Percentiles rank a stretch among this genome's conserved stretches.
Evolutionary conservation across 2,888 invertebrate species (phyloP).

Genomic region (Lutraria lutraria): DNA sequence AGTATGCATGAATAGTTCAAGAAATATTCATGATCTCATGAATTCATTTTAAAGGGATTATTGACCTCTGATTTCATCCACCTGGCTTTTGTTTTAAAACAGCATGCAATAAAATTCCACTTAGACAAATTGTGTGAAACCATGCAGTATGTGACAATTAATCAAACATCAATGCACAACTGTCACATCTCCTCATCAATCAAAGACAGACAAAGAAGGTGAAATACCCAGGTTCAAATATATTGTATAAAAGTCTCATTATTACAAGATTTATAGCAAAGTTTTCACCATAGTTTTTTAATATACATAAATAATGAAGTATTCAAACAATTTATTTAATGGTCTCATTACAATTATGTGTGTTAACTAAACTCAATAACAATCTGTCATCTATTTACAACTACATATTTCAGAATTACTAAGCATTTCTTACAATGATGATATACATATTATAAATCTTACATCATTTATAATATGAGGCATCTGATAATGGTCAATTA

Average conservation of each 20-base stretch:
- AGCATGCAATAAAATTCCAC: neutral
- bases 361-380: neutral
- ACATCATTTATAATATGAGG: too few species aligned
- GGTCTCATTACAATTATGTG: neutral
- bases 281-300: neutral
- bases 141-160: neutral
- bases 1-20: too few species aligned
- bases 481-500: too few species aligned
- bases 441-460: too few species aligned
- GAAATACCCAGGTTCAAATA: neutral
- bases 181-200: neutral
- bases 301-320: neutral
- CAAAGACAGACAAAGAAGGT: neutral
- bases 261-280: neutral
- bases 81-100: too few species aligned
- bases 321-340: neutral
- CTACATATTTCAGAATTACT: neutral
- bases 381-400: constrained; percentile 10
- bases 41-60: too few species aligned
- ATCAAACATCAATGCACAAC: neutral
- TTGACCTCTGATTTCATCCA: too few species aligned
- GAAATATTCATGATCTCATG: too few species aligned
- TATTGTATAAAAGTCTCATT: neutral
- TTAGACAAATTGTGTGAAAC: neutral
- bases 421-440: too few species aligned